Percentiles rank a stretch among this genome's conserved stretches.
phyloP scores from a whole-genome alignment of 2,113 vertebrate species.

The Cyphomyrus discorhynchus region DNA sequence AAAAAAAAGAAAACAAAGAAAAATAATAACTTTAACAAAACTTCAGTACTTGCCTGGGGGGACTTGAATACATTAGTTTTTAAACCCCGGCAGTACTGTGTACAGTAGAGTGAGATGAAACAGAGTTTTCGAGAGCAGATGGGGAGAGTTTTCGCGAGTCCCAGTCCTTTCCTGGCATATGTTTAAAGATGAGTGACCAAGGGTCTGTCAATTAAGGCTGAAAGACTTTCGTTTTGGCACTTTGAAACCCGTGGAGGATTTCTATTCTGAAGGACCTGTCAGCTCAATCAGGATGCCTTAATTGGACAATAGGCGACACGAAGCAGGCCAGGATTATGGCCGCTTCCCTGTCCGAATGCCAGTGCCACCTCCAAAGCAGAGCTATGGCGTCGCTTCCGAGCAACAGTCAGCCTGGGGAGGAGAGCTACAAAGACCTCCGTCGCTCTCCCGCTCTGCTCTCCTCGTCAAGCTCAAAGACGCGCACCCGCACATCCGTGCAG shows the following conservation, averaged over 20 bases:
- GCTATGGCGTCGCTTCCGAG: background rate
- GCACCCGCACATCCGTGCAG: background rate
- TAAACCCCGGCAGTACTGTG: background rate
- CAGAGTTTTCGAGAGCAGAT: slow-evolving; percentile 4
- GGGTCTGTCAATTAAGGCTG: slow-evolving; percentile 25
- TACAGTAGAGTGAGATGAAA: slow-evolving; percentile 19
- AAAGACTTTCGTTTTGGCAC: slow-evolving; percentile 8
- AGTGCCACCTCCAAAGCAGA: background rate
- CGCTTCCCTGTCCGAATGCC: background rate
- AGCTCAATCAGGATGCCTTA: background rate
- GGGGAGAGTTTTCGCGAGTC: slow-evolving; percentile 9
- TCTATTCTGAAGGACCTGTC: background rate
- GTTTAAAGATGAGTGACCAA: slow-evolving; percentile 17
- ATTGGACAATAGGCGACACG: background rate
- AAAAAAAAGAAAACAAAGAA: background rate
- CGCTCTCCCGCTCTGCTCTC: background rate
- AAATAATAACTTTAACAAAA: background rate
- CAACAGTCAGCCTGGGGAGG: background rate
- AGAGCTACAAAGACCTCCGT: background rate
- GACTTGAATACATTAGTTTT: slow-evolving; percentile 21
- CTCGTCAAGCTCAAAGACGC: background rate
- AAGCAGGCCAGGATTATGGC: background rate
- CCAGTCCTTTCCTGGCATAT: slow-evolving; percentile 16
- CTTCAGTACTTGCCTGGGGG: background rate
- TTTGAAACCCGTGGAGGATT: background rate